These are phyloP conservation scores for Dermatemys mawii DNA, from an alignment of 2,113 vertebrate genomes.

Conservation along the genomic window DNA sequence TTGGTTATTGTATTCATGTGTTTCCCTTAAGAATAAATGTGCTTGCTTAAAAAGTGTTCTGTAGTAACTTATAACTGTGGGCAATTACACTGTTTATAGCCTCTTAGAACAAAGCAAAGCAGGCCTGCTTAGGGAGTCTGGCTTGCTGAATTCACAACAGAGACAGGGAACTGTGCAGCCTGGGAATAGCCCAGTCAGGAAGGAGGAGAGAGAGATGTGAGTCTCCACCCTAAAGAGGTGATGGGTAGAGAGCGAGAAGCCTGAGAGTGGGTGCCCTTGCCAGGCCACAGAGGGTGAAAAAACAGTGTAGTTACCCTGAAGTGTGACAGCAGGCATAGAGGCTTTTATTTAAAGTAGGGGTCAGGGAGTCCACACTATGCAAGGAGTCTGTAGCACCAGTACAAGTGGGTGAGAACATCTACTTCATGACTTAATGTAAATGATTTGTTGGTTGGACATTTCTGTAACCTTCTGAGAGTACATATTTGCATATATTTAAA, in stretches of 20 bases:
- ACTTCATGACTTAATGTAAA: conserved; percentile 31
- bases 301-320: background rate
- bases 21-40: background rate
- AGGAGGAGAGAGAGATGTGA: background rate
- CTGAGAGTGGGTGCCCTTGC: background rate
- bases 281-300: background rate
- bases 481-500: conserved; percentile 11
- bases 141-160: background rate
- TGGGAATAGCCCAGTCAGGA: background rate
- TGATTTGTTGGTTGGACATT: conserved; percentile 28
- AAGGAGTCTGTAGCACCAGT: fast-evolving
- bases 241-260: background rate
- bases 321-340: background rate
- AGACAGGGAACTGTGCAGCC: background rate
- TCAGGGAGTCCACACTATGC: background rate
- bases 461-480: conserved; percentile 16
- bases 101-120: background rate
- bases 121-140: background rate
- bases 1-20: too few relatives aligned
- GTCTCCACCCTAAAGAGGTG: background rate
- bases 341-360: background rate
- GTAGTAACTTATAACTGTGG: background rate
- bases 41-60: background rate
- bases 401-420: background rate
- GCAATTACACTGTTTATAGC: background rate